phyloP scores from a whole-genome alignment of 2,888 invertebrate genomes.

The Pardosa pseudoannulata region DNA sequence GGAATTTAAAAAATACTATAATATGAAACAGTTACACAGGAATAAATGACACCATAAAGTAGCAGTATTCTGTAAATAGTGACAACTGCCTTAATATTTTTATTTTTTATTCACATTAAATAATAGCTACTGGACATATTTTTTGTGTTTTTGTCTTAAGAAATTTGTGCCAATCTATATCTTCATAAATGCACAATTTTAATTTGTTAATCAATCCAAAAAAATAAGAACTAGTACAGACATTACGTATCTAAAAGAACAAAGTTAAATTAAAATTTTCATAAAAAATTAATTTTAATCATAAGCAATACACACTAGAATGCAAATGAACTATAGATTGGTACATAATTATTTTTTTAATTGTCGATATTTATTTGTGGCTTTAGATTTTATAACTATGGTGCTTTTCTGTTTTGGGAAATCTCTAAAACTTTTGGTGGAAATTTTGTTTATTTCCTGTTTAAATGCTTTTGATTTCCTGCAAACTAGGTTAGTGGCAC shows the following conservation, averaged over 20 bases:
- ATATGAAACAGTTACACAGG: too few species aligned
- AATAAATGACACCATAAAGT: neutral
- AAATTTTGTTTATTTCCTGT: neutral
- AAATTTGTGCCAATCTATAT: neutral
- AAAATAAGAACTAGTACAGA: too few species aligned
- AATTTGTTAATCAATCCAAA: too few species aligned
- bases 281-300: too few species aligned
- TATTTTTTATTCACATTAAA: neutral
- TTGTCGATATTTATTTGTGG: constrained; percentile 4
- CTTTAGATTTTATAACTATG: neutral
- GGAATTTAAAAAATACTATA: too few species aligned
- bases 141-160: neutral
- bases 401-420: constrained; percentile 9
- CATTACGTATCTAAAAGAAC: too few species aligned
- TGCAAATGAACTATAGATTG: neutral
- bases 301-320: too few species aligned
- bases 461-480: constrained; percentile 9
- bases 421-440: neutral
- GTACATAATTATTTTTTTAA: neutral
- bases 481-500: constrained; percentile 9
- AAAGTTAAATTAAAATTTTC: too few species aligned
- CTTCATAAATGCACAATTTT: neutral
- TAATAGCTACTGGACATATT: neutral
- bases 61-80: neutral
- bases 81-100: neutral